Conservation (phyloP, 2,888 invertebrate species). For the Orgyia antiqua region DNA sequence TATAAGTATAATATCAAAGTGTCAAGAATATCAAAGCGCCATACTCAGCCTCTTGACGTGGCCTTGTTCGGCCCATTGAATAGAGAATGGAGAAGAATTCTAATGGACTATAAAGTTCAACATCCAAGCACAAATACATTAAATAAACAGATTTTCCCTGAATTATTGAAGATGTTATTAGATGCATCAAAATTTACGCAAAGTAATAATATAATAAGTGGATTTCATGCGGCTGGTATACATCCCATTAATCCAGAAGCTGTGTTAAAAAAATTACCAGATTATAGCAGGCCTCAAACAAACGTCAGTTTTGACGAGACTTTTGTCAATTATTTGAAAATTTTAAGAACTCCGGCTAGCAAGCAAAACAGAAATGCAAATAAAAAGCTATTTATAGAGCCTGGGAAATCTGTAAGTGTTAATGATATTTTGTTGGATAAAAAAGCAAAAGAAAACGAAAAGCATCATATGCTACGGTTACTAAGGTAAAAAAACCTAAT, state of each 20-base stretch:
- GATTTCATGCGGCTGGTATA: slow-evolving; percentile 16
- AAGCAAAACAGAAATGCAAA: neutral
- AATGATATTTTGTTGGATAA: slow-evolving; percentile 5
- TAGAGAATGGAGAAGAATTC: slow-evolving; percentile 16
- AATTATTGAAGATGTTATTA: slow-evolving; percentile 13
- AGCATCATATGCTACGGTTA: no score
- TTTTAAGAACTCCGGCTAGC: slow-evolving; percentile 6
- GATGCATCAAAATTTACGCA: slow-evolving; percentile 8
- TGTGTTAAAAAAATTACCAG: slow-evolving; percentile 10
- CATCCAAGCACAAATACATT: slow-evolving; percentile 15
- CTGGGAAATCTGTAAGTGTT: slow-evolving; percentile 9
- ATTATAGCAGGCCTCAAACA: slow-evolving; percentile 7
- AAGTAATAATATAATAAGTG: slow-evolving; percentile 11
- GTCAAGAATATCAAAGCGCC: slow-evolving; percentile 14
- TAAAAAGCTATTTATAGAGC: slow-evolving; percentile 8
- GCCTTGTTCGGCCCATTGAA: slow-evolving; percentile 20
- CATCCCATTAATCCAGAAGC: slow-evolving; percentile 4
- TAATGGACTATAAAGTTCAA: slow-evolving; percentile 14
- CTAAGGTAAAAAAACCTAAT: no score
- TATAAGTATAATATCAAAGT: slow-evolving; percentile 7
- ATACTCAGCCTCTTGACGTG: slow-evolving; percentile 20
- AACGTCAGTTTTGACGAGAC: slow-evolving; percentile 8
- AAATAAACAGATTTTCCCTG: slow-evolving; percentile 11
- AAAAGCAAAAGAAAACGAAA: no score
- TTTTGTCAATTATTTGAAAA: slow-evolving; percentile 11